Evolutionary conservation across 2,797 vertebrate species (phyloP).

Genomic region (Falco peregrinus): DNA sequence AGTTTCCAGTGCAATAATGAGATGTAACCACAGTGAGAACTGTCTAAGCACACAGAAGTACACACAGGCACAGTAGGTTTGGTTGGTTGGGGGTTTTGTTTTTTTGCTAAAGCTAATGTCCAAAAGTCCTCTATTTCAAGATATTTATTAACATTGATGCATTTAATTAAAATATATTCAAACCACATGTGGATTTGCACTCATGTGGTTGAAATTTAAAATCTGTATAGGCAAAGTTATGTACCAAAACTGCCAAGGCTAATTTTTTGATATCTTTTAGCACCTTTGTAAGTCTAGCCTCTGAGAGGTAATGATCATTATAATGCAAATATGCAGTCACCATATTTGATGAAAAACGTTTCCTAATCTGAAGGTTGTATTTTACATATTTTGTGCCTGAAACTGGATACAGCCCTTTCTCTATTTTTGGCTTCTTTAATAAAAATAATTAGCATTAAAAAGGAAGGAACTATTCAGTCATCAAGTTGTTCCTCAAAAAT

Average conservation of each 20-base stretch:
- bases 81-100: rapidly evolving
- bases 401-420: background rate
- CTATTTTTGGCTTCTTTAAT: conserved; percentile 6
- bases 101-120: background rate
- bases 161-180: background rate
- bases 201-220: background rate
- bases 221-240: background rate
- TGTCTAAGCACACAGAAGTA: background rate
- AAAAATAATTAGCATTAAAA: conserved; percentile 47
- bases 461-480: conserved; percentile 12
- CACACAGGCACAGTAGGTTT: background rate
- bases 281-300: background rate
- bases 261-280: background rate
- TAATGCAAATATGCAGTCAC: background rate
- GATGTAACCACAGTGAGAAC: background rate
- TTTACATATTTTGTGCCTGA: background rate
- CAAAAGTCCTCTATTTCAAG: background rate
- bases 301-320: background rate
- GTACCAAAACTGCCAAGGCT: background rate
- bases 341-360: background rate
- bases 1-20: background rate
- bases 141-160: background rate
- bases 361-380: background rate
- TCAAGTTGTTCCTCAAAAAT: conserved; percentile 34
- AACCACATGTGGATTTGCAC: background rate